Conservation (phyloP, 2,888 invertebrate genomes). For the Noctua pronuba region DNA sequence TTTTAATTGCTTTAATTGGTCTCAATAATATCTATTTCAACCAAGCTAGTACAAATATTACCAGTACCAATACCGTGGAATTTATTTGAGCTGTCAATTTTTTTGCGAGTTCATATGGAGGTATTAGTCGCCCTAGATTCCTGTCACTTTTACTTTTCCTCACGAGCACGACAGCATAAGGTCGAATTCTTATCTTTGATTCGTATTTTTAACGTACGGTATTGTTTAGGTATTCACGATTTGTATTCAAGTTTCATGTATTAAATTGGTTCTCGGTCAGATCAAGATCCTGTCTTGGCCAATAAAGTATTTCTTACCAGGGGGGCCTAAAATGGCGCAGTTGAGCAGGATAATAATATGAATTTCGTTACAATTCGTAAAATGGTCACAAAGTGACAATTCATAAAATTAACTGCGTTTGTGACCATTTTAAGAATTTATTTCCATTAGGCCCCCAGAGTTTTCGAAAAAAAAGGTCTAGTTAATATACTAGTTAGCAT, state of each 20-base stretch:
- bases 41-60: slow-evolving; percentile 5
- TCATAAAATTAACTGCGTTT: too few species aligned
- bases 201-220: slow-evolving; percentile 16
- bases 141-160: slow-evolving; percentile 64
- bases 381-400: too few species aligned
- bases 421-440: too few species aligned
- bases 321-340: too few species aligned
- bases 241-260: background rate
- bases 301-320: background rate
- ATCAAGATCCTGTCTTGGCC: background rate
- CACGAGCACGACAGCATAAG: slow-evolving; percentile 50
- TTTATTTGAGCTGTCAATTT: slow-evolving; percentile 40
- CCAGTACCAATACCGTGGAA: background rate
- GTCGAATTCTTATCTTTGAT: slow-evolving; percentile 49
- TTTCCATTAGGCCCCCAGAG: too few species aligned
- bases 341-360: too few species aligned
- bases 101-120: slow-evolving; percentile 42
- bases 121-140: slow-evolving; percentile 59
- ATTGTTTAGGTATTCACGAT: background rate
- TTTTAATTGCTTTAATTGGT: slow-evolving; percentile 2
- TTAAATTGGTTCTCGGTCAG: background rate
- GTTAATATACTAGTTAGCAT: too few species aligned
- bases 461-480: too few species aligned
- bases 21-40: slow-evolving; percentile 16
- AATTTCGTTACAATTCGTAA: too few species aligned